Evolutionary conservation across 1,140 invertebrate genomes (phyloP).

Genomic region (Bombus waltoni): DNA sequence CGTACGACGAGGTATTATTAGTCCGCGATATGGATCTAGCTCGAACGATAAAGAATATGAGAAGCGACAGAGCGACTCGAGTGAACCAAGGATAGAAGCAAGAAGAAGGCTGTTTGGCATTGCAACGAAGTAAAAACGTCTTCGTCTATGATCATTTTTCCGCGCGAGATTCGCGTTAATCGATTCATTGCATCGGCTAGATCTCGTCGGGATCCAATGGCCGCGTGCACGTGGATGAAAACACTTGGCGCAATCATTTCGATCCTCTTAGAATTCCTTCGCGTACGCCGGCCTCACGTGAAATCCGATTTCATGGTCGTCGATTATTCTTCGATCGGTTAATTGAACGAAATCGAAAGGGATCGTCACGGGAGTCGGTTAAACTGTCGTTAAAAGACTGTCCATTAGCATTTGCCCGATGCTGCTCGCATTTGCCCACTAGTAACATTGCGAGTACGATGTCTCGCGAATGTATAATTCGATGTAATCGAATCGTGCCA

Average conservation of each 20-base stretch:
- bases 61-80: no score
- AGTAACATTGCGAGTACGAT: background rate
- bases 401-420: background rate
- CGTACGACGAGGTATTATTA: no score
- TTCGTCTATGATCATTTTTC: background rate
- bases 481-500: background rate
- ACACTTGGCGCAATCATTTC: conserved; percentile 46
- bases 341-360: conserved; percentile 58
- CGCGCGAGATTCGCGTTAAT: conserved; percentile 4
- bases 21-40: no score
- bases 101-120: background rate
- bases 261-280: conserved; percentile 35
- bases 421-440: background rate
- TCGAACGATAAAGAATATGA: no score
- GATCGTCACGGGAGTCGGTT: conserved; percentile 39
- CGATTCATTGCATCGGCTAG: background rate
- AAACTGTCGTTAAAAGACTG: conserved; percentile 26
- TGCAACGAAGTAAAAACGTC: background rate
- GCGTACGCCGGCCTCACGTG: conserved; percentile 55
- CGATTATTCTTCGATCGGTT: conserved; percentile 66
- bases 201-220: conserved; percentile 35
- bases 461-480: background rate
- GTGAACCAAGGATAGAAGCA: background rate
- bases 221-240: conserved; percentile 36
- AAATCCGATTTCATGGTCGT: conserved; percentile 73